phyloP scores from a whole-genome alignment of 2,888 invertebrate genomes.

The Caradrina clavipalpis region DNA sequence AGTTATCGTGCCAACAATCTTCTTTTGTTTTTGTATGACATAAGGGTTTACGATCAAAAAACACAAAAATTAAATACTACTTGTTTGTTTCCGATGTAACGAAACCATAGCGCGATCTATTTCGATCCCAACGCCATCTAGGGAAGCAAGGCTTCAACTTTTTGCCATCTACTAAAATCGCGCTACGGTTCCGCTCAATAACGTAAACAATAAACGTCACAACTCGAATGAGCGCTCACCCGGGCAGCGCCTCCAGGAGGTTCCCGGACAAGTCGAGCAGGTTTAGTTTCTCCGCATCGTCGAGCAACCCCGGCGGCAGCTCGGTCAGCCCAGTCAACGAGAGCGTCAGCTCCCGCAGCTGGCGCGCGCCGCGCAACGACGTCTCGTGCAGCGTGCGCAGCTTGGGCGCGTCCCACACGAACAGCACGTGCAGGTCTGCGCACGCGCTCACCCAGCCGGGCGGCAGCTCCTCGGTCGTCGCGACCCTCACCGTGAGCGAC shows the following conservation, averaged over 20 bases:
- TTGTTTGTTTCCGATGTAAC: too few relatives aligned
- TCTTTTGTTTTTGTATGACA: too few relatives aligned
- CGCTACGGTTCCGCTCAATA: too few relatives aligned
- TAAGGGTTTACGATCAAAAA: too few relatives aligned
- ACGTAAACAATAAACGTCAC: too few relatives aligned
- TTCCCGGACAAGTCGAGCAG: conserved; percentile 64
- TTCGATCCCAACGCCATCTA: too few relatives aligned
- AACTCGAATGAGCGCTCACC: conserved; percentile 51
- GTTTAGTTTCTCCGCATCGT: conserved; percentile 47
- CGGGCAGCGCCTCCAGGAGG: conserved; percentile 60
- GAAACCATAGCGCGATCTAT: too few relatives aligned
- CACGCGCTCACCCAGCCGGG: conserved; percentile 30
- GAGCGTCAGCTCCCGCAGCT: conserved; percentile 24
- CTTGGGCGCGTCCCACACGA: background rate
- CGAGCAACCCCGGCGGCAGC: conserved; percentile 64
- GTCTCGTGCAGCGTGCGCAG: background rate
- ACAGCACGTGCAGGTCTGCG: conserved; percentile 10
- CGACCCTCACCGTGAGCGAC: conserved; percentile 37
- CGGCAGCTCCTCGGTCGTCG: conserved; percentile 18
- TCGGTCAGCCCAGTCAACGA: conserved; percentile 25
- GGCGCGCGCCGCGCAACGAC: conserved; percentile 18
- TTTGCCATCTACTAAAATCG: too few relatives aligned
- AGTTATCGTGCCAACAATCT: too few relatives aligned
- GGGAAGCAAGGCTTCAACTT: too few relatives aligned
- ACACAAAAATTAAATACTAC: too few relatives aligned